Percentiles rank a stretch among this genome's conserved stretches.
These are phyloP conservation scores for Hydrochoerus hydrochaeris DNA, from an alignment of 2,113 vertebrate species.

Conservation along the genomic window DNA sequence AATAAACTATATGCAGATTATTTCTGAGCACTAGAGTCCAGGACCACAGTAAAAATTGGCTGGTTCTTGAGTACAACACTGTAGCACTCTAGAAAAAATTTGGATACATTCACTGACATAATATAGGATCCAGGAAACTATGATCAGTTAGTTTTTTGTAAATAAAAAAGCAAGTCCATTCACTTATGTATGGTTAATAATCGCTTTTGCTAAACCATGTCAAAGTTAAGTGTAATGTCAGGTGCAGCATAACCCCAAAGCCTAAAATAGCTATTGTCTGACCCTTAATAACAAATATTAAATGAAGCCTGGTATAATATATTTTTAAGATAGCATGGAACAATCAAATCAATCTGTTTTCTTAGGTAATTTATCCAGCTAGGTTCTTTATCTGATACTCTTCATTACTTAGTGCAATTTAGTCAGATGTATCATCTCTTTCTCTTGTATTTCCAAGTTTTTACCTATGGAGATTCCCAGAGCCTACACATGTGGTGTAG, in stretches of 20 bases:
- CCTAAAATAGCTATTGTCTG: not conserved
- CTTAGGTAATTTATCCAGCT: not conserved
- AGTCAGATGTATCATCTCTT: not conserved
- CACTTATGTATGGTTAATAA: not conserved
- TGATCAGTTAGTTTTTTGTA: not conserved
- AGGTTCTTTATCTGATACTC: not conserved
- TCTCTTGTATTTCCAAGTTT: not conserved
- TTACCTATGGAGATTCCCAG: not conserved
- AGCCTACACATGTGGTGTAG: not conserved
- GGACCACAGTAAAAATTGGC: not conserved
- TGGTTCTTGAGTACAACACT: not conserved
- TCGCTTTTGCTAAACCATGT: not conserved
- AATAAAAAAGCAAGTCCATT: not conserved
- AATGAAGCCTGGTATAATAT: not conserved
- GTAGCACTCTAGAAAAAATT: not conserved
- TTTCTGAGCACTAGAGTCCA: constrained; percentile 10
- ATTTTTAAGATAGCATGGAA: not conserved
- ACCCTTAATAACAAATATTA: not conserved
- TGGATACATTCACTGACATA: not conserved
- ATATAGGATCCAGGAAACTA: not conserved
- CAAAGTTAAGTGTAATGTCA: not conserved
- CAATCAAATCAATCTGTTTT: not conserved
- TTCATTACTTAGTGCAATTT: not conserved
- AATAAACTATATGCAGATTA: not conserved
- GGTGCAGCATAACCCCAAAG: not conserved